Evolutionary conservation across 2,113 vertebrate species (phyloP).

Genomic region (Thymallus thymallus): DNA sequence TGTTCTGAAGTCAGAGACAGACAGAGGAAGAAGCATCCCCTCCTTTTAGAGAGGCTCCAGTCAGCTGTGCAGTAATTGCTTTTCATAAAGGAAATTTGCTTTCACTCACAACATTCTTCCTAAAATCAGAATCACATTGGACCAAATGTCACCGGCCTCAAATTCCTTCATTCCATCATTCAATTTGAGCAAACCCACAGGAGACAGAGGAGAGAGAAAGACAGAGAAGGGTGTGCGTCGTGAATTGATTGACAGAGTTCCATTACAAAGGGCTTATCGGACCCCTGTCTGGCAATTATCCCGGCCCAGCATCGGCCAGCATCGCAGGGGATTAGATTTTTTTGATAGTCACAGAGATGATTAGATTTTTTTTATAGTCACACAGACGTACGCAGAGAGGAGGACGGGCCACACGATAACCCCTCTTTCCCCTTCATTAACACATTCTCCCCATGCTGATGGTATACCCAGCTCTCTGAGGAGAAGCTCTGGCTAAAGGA

Average conservation of each 20-base stretch:
- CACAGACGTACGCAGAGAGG: constrained; percentile 53
- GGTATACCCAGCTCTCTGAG: background rate
- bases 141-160: constrained; percentile 85
- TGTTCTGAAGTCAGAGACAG: constrained; percentile 69
- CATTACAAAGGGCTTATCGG: constrained; percentile 81
- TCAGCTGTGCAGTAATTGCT: constrained; percentile 95
- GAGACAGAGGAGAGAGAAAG: constrained; percentile 38
- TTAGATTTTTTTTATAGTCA: constrained; percentile 75
- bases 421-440: constrained; percentile 51
- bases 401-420: constrained; percentile 41
- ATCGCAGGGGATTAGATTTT: constrained; percentile 78
- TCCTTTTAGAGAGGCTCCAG: constrained; percentile 81
- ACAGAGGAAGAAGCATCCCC: constrained; percentile 79
- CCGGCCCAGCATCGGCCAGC: constrained; percentile 77
- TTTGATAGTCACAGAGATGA: constrained; percentile 57
- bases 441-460: constrained; percentile 29
- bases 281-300: constrained; percentile 81
- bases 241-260: constrained; percentile 90
- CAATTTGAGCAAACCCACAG: constrained; percentile 82
- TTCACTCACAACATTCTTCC: constrained; percentile 91
- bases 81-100: constrained; percentile 98
- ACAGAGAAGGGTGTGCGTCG: constrained; percentile 65
- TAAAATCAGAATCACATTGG: constrained; percentile 83
- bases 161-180: constrained; percentile 79
- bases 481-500: background rate